phyloP scores from a whole-genome alignment of 2,113 vertebrate genomes.

The Pachycephala philippinensis region DNA sequence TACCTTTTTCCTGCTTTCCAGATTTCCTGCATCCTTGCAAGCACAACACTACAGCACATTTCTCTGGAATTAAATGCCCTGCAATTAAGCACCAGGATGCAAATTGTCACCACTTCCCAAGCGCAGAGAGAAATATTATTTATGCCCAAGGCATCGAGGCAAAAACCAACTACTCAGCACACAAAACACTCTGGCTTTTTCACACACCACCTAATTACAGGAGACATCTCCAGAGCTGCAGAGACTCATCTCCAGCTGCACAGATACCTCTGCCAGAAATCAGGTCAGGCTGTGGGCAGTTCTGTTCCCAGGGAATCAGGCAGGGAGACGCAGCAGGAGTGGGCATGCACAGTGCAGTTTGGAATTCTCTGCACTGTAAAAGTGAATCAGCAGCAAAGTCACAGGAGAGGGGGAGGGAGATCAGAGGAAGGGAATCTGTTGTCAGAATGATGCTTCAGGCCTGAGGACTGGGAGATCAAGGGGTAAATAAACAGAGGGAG shows the following conservation, averaged over 20 bases:
- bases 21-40: neutral
- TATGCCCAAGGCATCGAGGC: neutral
- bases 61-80: neutral
- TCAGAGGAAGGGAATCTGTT: neutral
- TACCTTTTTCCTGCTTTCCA: neutral
- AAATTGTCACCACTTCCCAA: neutral
- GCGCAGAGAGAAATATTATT: neutral
- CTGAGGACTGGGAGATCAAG: neutral
- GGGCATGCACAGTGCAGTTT: neutral
- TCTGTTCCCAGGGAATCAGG: neutral
- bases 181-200: neutral
- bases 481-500: neutral
- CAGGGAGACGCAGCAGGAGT: neutral
- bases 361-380: neutral
- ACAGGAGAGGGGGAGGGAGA: slow-evolving; percentile 5
- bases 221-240: slow-evolving; percentile 19
- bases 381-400: slow-evolving; percentile 50
- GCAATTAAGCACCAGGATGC: neutral
- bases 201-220: slow-evolving; percentile 17
- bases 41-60: neutral
- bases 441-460: neutral
- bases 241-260: neutral
- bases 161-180: slow-evolving; percentile 24
- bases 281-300: slow-evolving; percentile 37
- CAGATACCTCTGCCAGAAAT: slow-evolving; percentile 3